Evolutionary conservation across 2,797 vertebrate genomes (phyloP), one percentile per base, ranked within the genome.

Genomic region (Lagodon rhomboides): DNA sequence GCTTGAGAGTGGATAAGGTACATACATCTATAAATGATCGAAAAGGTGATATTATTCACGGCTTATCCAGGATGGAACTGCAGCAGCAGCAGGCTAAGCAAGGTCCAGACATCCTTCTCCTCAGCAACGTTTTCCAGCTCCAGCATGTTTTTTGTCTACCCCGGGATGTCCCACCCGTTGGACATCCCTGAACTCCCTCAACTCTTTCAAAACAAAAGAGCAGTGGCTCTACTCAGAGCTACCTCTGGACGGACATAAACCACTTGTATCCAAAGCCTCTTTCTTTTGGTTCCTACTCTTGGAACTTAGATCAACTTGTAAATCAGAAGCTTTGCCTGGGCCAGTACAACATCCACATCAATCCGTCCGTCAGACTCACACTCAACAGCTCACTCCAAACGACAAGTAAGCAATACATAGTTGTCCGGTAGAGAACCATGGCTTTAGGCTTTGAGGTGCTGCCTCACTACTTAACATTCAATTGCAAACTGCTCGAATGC

Each of bases 301-400:
- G 53, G 53, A 25, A 55, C 53, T 8, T 27, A 30, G 30, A 23
- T 22, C 51, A 3, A 53, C 51, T 53, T 12, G 5, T 53, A 13
- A n/a, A 51, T n/a, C 18, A 49, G 49, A 50, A 65, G 47, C 17
- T 22, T 65, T 65, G 47, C 65, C 63, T 51, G 49, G 49, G 10
- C 20, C 49, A 50, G 49, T 30, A 30, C 30, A 30, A 30, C 30
- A 30, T 5, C 30, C 30, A 30, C 30, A 30, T 30, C 30, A 30
- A 30, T 30, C 16, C 25, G 30, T 27, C 12, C 5, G 51, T 53
- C 38, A 38, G 6, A 10, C 27, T 27, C 27, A 30, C 30, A 30
- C 30, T 43, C 22, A 56, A 18, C 12, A 69, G 34, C 20, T 69
- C 27, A 17, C 12, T 56, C 38, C 34, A n/a, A 55, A 46, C 51